Evolutionary conservation across 2,797 vertebrate genomes (phyloP), one percentile per base, ranked within the genome.

Genomic region (Poecilia gillii): DNA sequence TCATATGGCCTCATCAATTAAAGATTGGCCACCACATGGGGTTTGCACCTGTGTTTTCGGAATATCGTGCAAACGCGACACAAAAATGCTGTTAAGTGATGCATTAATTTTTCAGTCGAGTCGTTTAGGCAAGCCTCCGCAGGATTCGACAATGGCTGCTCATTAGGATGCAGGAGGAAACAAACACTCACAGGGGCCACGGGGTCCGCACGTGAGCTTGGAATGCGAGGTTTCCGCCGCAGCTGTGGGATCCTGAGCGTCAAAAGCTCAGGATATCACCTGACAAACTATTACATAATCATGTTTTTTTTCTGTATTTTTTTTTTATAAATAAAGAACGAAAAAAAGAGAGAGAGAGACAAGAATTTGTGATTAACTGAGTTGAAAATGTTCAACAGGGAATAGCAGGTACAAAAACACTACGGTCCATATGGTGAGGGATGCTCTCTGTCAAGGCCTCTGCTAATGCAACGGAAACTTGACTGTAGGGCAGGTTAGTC

Each of bases 51-150:
- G 93, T 92, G 92, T 93, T 94, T 91, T 89, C 90, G 85, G 87
- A 93, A 94, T 82, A 88, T 84, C 72, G 76, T 88, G 83, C 46
- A 76, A 68, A 68, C 9, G 36, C 4, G 90, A 94, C 90, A 94
- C 90, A 94, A 89, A 94, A 93, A 94, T 74, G 87, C 91, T 83
- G 93, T 95, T 94, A 95, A 93, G 92, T 85, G 92, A 86, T 81
- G 79, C 93, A 95, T 96, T 88, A 90, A 94, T 94, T 92, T 96
- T 95, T 94, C 90, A 95, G 83, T 81, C 78, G 85, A 93, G 88
- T 91, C 91, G 94, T 92, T 95, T 95, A 95, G 94, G 85, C 28
- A 75, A 85, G 81, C 84, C 93, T 93, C 94, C 88, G 88, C 87
- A 88, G 88, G 83, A 88, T 93, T 84, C 43, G 16, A 90, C 90